Evolutionary conservation across 2,888 invertebrate genomes (phyloP), one percentile per base, ranked within the genome.

Genomic region (Morinoia aosen): DNA sequence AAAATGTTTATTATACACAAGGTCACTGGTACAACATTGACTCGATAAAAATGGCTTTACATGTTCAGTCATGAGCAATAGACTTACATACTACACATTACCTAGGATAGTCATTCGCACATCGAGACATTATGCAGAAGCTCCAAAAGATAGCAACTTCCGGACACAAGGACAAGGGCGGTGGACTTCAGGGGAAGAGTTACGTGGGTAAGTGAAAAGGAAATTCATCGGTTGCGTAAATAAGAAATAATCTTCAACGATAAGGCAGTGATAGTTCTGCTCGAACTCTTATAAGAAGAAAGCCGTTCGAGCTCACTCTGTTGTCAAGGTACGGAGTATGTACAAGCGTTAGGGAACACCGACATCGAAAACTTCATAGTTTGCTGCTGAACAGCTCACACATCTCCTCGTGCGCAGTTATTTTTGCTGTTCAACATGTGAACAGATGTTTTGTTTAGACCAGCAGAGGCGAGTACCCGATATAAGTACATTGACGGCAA

Each of bases 1-100:
- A 93, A 93, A 93, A 93, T 93, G 93, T 93, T 93, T 93, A 93
- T 93, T 93, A 48, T 93, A 8, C 56, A 93, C 93, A 93, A 57
- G 10, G 10, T 56, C 93, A 93, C 93, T 93, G 56, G 90, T 90
- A n/a, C 93, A 14, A 33, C 57, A 93, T 25, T 90, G 39, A 90
- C 93, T 93, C 58, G n/a, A 57, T 93, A 93, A 56, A 93, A 93
- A 93, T 93, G 93, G 11, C n/a, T 33, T 57, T 93, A 93, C 57
- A 93, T 57, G 57, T 57, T 58, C n/a, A 93, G 57, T 57, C 56
- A 93, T 93, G 93, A 93, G 93, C 93, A 93, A 33, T 12, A 93
- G 57, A 57, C 93, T 93, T 93, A 93, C 33, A 10, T 39, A 12
- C 93, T 93, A 93, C 93, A 57, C 57, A 57, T 12, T 33, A 57